A percentile compares a stretch with the other conserved stretches of the same genome.
These are phyloP conservation scores for Hemichromis elongatus DNA, from an alignment of 2,113 vertebrate genomes.

Conservation along the genomic window DNA sequence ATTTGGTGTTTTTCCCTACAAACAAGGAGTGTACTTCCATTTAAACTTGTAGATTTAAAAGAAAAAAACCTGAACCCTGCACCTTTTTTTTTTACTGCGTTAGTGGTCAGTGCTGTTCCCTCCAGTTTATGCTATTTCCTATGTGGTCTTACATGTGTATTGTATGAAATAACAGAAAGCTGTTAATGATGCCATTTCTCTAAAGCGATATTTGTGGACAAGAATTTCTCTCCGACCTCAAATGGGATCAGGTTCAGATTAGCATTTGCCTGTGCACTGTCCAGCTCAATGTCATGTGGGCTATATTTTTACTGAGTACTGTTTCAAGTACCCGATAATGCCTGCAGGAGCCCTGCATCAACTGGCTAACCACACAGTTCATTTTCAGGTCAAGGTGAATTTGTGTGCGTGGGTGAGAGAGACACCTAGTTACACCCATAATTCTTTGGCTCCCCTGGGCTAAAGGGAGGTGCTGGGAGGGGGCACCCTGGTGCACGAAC, in stretches of 20 bases:
- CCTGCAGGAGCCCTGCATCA: neutral
- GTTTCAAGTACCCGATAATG: neutral
- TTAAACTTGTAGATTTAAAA: neutral
- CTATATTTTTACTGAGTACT: neutral
- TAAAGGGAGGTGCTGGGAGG: constrained; percentile 21
- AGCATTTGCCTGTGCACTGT: neutral
- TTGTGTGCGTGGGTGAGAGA: neutral
- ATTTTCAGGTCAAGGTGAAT: constrained; percentile 33
- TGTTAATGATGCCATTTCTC: neutral
- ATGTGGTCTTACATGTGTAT: rapidly evolving
- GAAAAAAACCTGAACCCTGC: neutral
- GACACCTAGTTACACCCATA: neutral
- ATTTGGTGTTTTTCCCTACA: neutral
- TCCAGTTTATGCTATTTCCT: rapidly evolving
- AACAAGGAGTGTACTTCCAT: neutral
- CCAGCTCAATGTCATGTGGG: neutral
- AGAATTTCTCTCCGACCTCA: neutral
- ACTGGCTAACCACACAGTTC: constrained; percentile 8
- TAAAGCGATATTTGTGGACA: neutral
- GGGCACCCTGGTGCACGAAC: neutral
- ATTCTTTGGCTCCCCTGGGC: constrained; percentile 20
- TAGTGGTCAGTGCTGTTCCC: neutral
- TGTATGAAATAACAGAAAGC: neutral
- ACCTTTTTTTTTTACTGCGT: neutral
- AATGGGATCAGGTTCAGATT: neutral